Evolutionary conservation across 2,797 vertebrate species (phyloP).

Genomic region (Karalla daura): DNA sequence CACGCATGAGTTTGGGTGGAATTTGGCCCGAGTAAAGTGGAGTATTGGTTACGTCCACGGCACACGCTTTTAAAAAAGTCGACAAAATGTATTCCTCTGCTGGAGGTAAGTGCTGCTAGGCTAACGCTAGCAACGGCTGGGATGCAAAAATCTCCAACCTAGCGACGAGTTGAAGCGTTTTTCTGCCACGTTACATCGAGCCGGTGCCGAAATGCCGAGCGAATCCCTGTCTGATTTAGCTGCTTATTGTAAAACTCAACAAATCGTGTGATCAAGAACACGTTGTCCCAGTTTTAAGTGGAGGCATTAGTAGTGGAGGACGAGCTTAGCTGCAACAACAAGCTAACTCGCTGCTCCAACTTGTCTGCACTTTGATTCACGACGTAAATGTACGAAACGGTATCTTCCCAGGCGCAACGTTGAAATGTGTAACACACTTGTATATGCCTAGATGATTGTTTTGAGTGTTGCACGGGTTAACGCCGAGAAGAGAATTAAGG

Average conservation of each 20-base stretch:
- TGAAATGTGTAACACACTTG: fast-evolving
- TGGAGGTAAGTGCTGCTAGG: constrained; percentile 83
- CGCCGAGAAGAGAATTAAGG: neutral
- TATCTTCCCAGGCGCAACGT: fast-evolving
- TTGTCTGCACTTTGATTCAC: constrained; percentile 53
- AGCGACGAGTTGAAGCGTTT: constrained; percentile 15
- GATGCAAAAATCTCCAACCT: constrained; percentile 54
- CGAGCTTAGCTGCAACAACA: constrained; percentile 73
- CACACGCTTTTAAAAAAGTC: constrained; percentile 75
- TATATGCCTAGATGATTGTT: fast-evolving
- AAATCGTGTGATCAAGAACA: constrained; percentile 1
- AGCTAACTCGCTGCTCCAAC: constrained; percentile 63
- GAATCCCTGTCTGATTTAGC: neutral
- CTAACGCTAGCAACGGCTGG: constrained; percentile 69
- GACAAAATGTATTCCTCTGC: constrained; percentile 86
- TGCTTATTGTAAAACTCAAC: neutral
- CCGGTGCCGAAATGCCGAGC: neutral
- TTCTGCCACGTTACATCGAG: neutral
- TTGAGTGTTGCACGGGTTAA: neutral
- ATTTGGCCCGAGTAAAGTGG: constrained; percentile 66
- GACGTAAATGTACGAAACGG: neutral
- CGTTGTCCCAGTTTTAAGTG: constrained; percentile 27
- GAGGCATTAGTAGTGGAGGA: constrained; percentile 42
- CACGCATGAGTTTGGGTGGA: constrained; percentile 78
- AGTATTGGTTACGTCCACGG: constrained; percentile 73